Conservation (phyloP, 2,113 vertebrate genomes). For the Emydura subglobosa region DNA sequence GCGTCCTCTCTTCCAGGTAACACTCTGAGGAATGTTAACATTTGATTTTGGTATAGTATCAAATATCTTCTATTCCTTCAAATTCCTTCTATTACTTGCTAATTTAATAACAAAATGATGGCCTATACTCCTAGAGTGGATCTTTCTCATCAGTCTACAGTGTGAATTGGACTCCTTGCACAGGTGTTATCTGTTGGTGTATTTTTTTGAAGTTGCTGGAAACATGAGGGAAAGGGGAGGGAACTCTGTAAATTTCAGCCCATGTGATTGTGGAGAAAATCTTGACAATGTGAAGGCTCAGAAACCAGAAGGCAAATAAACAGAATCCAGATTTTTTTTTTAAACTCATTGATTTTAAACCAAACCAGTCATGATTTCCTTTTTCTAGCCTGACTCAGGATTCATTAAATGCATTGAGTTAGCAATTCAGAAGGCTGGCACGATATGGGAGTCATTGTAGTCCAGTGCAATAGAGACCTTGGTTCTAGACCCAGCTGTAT, state of each 20-base stretch:
- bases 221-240: accelerated
- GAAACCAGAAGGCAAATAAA: neutral
- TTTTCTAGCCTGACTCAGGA: neutral
- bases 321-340: neutral
- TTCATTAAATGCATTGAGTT: neutral
- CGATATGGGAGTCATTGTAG: neutral
- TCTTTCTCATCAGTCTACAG: neutral
- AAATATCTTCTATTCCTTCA: neutral
- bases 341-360: neutral
- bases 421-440: neutral
- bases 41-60: accelerated
- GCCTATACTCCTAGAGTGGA: neutral
- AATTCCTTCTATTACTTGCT: neutral
- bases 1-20: neutral
- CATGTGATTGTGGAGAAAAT: neutral
- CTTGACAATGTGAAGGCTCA: neutral
- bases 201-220: neutral
- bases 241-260: neutral
- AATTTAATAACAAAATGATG: neutral
- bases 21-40: accelerated
- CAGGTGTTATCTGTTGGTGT: neutral
- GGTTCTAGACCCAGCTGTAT: neutral
- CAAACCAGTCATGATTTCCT: neutral
- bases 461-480: neutral
- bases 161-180: neutral